Percentiles rank a stretch among this genome's conserved stretches.
Conservation (phyloP, 2,888 invertebrate species). For the Archaeoteleia sp. region DNA sequence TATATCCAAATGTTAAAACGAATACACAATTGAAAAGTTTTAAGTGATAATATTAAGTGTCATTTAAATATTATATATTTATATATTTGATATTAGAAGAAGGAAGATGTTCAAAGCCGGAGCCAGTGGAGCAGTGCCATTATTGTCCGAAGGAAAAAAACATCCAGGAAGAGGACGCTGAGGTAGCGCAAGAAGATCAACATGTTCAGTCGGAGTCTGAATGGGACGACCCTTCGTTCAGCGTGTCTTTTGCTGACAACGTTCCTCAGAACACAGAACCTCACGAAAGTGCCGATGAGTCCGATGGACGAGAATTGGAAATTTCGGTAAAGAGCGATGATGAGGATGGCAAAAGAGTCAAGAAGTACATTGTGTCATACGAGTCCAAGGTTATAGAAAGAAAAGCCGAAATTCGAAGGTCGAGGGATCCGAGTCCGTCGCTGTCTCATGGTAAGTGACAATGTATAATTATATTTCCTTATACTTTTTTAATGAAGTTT, state of each 20-base stretch:
- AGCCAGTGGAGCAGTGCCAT: conserved; percentile 19
- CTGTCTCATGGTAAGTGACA: conserved; percentile 68
- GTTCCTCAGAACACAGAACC: conserved; percentile 61
- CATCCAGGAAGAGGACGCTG: conserved; percentile 35
- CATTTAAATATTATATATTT: too few relatives aligned
- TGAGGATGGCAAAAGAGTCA: conserved; percentile 67
- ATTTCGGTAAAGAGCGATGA: conserved; percentile 66
- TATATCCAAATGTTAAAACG: too few relatives aligned
- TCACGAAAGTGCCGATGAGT: conserved; percentile 61
- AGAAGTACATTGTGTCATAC: conserved; percentile 71
- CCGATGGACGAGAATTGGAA: conserved; percentile 66
- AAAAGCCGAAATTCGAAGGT: conserved; percentile 52
- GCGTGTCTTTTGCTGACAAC: conserved; percentile 41
- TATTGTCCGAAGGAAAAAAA: conserved; percentile 10
- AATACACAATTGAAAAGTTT: too few relatives aligned
- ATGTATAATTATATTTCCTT: too few relatives aligned
- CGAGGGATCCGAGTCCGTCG: conserved; percentile 64
- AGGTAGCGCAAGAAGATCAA: conserved; percentile 42
- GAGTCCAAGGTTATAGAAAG: conserved; percentile 67
- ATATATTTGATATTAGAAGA: conserved; percentile 36
- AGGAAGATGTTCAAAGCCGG: conserved; percentile 46
- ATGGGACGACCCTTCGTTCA: conserved; percentile 51
- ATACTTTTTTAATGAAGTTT: too few relatives aligned
- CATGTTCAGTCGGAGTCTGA: conserved; percentile 50
- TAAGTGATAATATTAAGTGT: too few relatives aligned